phyloP scores from a whole-genome alignment of 1,140 invertebrate species.

The Xylocopa sonorina region DNA sequence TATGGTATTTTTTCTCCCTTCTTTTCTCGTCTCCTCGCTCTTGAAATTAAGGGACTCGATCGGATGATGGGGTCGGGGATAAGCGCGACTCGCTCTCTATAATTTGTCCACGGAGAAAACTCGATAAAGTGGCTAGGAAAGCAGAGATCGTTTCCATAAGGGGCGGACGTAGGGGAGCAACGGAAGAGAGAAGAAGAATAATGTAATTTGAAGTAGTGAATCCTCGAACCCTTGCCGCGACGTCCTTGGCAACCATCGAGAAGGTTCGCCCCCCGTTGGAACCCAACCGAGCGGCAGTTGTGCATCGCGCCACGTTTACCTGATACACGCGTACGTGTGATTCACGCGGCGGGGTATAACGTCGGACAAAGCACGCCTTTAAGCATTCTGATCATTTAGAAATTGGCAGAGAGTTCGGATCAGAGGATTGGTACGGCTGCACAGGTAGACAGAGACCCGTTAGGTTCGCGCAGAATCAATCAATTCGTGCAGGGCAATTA shows the following conservation, averaged over 20 bases:
- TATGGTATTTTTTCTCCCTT: too few species aligned
- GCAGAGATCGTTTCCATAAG: neutral
- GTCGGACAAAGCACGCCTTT: slow-evolving; percentile 51
- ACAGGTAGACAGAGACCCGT: too few species aligned
- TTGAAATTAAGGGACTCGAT: too few species aligned
- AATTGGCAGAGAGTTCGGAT: too few species aligned
- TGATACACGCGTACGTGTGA: slow-evolving; percentile 49
- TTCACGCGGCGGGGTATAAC: slow-evolving; percentile 27
- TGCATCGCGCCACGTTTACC: slow-evolving; percentile 43
- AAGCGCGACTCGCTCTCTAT: too few species aligned
- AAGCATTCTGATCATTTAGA: slow-evolving; percentile 16
- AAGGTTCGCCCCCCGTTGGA: slow-evolving; percentile 17
- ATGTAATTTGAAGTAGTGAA: slow-evolving; percentile 26
- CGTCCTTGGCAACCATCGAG: slow-evolving; percentile 41
- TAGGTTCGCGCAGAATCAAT: neutral
- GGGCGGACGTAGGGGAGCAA: too few species aligned
- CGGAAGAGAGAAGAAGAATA: slow-evolving; percentile 7
- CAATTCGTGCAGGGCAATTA: slow-evolving; percentile 49
- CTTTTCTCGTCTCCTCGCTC: too few species aligned
- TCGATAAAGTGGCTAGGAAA: neutral
- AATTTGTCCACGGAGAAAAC: too few species aligned
- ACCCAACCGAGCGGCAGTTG: slow-evolving; percentile 44
- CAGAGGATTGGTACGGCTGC: too few species aligned
- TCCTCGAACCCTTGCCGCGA: slow-evolving; percentile 3
- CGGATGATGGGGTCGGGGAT: too few species aligned